phyloP scores from a whole-genome alignment of 2,113 vertebrate species.

The Calidris pygmaea region DNA sequence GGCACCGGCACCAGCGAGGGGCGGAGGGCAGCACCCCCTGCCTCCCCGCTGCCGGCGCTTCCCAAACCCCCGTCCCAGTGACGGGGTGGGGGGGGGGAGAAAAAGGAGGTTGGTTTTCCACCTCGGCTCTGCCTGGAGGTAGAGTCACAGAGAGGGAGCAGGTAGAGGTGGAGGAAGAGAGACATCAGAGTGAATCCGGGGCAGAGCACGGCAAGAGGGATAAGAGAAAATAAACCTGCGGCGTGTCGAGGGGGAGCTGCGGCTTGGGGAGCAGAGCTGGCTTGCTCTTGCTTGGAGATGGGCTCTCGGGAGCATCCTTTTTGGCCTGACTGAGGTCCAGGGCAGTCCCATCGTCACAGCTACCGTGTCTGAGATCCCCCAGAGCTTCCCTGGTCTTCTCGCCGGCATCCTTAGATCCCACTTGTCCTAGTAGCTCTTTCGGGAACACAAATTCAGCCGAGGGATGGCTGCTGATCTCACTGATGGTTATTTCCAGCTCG shows the following conservation, averaged over 20 bases:
- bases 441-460: neutral
- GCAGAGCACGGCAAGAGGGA: conserved; percentile 28
- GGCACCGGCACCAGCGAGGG: neutral
- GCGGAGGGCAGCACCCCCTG: neutral
- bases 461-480: conserved; percentile 79
- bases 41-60: neutral
- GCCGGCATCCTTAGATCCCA: fast-evolving
- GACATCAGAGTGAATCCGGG: conserved; percentile 15
- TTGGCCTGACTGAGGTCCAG: conserved; percentile 4
- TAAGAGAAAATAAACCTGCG: conserved; percentile 78
- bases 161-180: conserved; percentile 43
- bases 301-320: neutral
- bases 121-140: neutral
- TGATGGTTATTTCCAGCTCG: conserved; percentile 88
- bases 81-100: neutral
- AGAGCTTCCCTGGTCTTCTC: neutral
- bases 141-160: conserved; percentile 37
- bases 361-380: neutral
- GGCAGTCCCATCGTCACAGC: neutral
- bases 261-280: conserved; percentile 85
- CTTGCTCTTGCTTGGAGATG: conserved; percentile 48
- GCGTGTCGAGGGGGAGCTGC: conserved; percentile 18
- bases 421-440: neutral
- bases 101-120: neutral
- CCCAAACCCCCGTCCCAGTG: neutral